Conservation (phyloP, 2,797 vertebrate genomes). For the Melanotaenia nigrans region DNA sequence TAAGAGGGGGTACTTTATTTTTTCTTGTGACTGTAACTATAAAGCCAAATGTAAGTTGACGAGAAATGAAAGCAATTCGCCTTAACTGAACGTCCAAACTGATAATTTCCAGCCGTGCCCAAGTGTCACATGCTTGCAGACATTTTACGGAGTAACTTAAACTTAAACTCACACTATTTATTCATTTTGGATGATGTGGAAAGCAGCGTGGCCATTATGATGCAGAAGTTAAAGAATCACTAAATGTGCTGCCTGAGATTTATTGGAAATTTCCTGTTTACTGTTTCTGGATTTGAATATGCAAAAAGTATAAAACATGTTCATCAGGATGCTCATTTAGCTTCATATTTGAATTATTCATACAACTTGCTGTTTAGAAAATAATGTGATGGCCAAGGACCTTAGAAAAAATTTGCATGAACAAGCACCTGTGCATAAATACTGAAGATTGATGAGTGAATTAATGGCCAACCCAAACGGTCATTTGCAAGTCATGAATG, state of each 20-base stretch:
- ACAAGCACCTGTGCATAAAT: constrained; percentile 83
- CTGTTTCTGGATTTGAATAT: constrained; percentile 59
- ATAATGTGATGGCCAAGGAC: constrained; percentile 74
- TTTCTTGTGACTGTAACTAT: background rate
- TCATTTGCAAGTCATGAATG: constrained; percentile 83
- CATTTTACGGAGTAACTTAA: background rate
- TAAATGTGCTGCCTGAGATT: constrained; percentile 24
- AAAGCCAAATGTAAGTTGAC: background rate
- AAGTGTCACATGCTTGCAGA: background rate
- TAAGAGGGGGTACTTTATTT: background rate
- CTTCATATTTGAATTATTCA: constrained; percentile 79
- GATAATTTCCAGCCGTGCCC: background rate
- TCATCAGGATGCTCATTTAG: constrained; percentile 70
- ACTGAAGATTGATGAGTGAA: constrained; percentile 77
- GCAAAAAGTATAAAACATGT: constrained; percentile 57
- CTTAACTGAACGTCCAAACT: background rate
- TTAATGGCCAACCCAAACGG: constrained; percentile 70
- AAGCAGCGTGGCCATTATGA: constrained; percentile 2
- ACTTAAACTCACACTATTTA: background rate
- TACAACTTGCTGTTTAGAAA: constrained; percentile 63
- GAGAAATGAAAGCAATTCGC: background rate
- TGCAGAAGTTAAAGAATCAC: constrained; percentile 21
- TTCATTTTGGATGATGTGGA: background rate
- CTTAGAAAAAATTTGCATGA: constrained; percentile 72
- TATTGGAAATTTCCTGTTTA: constrained; percentile 48